These are phyloP conservation scores for Clarias fuscus DNA, from an alignment of 2,797 vertebrate species.

Conservation along the genomic window DNA sequence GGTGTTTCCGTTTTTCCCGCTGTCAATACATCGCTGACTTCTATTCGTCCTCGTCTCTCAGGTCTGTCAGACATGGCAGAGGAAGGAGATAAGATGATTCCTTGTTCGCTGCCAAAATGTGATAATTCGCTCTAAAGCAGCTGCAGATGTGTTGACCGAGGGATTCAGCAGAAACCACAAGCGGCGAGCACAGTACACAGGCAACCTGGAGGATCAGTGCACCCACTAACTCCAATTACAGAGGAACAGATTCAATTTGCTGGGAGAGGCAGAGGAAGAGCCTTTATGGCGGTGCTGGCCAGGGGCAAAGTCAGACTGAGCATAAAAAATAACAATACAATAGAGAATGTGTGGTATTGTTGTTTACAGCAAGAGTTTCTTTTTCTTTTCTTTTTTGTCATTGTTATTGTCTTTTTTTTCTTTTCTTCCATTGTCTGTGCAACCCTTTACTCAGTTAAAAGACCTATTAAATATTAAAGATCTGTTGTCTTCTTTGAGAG, in stretches of 20 bases:
- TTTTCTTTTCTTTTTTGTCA: not conserved
- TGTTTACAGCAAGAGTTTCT: constrained; percentile 34
- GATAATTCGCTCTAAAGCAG: constrained; percentile 20
- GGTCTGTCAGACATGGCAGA: constrained; percentile 28
- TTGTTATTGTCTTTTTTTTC: not conserved
- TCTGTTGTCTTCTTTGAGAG: not conserved
- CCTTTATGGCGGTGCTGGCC: constrained; percentile 33
- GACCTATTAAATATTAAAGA: not conserved
- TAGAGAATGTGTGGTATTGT: constrained; percentile 34
- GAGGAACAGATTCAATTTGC: constrained; percentile 47
- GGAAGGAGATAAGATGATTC: constrained; percentile 28
- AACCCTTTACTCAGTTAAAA: not conserved
- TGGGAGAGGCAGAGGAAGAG: constrained; percentile 38
- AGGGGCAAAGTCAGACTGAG: constrained; percentile 43
- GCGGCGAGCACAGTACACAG: constrained; percentile 10
- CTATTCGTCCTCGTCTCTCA: constrained; percentile 18
- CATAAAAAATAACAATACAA: constrained; percentile 33
- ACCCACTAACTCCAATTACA: constrained; percentile 45
- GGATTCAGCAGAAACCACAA: constrained; percentile 41
- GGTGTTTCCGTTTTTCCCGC: constrained; percentile 11
- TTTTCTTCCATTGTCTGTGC: not conserved
- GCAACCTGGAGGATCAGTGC: constrained; percentile 40
- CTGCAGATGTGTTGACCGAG: constrained; percentile 21
- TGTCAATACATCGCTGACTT: constrained; percentile 30
- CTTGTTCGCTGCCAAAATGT: constrained; percentile 9